These are phyloP conservation scores for Athetis lepigone DNA, from an alignment of 2,888 invertebrate species.

Conservation along the genomic window DNA sequence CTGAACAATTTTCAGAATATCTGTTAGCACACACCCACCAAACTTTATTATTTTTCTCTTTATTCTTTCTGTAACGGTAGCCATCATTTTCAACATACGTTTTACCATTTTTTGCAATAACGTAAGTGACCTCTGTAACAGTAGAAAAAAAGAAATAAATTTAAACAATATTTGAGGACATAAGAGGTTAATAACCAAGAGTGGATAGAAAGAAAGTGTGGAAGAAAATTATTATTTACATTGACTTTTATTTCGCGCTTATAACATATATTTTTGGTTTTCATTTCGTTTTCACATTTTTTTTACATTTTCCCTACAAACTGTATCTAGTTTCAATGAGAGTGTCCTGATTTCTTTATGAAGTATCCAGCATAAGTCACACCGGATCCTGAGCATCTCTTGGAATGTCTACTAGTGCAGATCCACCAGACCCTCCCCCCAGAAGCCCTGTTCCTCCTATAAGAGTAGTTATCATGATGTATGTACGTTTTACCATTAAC, in stretches of 20 bases:
- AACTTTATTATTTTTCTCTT: conserved; percentile 28
- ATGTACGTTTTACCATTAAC: not conserved
- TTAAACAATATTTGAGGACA: no score
- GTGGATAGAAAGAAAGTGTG: not conserved
- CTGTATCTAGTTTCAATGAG: conserved; percentile 11
- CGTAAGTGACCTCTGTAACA: conserved; percentile 21
- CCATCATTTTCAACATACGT: conserved; percentile 39
- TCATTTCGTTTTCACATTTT: not conserved
- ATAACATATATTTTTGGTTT: no score
- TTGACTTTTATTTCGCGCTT: no score
- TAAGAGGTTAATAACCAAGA: not conserved
- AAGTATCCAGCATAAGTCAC: conserved; percentile 11
- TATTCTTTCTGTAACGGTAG: conserved; percentile 53
- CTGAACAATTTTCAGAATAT: conserved; percentile 31
- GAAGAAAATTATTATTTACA: no score
- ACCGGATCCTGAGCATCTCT: conserved; percentile 16
- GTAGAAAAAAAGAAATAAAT: not conserved
- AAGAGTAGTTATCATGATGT: conserved; percentile 51
- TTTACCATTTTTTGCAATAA: conserved; percentile 36
- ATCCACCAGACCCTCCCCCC: conserved; percentile 57
- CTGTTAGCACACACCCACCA: conserved; percentile 61
- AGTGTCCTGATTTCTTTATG: conserved; percentile 11
- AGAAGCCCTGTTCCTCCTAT: conserved; percentile 47
- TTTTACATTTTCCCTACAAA: not conserved
- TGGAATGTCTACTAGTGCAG: conserved; percentile 33